These are phyloP conservation scores for Catocala fraxini DNA, from an alignment of 2,888 invertebrate genomes.

Conservation along the genomic window DNA sequence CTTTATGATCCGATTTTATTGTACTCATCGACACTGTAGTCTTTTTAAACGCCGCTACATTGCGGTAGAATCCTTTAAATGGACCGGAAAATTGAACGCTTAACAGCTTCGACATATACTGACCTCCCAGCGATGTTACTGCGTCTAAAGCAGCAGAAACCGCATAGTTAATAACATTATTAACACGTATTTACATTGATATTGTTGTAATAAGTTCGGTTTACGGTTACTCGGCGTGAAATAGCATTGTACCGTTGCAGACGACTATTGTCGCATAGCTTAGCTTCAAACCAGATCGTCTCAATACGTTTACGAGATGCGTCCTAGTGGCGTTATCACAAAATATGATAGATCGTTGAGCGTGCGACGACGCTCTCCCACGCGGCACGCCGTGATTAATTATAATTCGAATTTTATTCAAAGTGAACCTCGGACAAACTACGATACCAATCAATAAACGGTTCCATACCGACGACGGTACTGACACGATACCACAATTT, in stretches of 20 bases:
- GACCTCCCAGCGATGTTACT: slow-evolving; percentile 32
- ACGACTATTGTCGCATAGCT: slow-evolving; percentile 71
- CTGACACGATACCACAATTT: slow-evolving; percentile 86
- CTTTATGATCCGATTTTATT: slow-evolving; percentile 81
- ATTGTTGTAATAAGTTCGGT: slow-evolving; percentile 44
- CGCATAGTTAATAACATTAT: slow-evolving; percentile 39
- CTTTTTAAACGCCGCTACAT: slow-evolving; percentile 66
- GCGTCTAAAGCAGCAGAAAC: slow-evolving; percentile 25
- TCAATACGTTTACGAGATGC: slow-evolving; percentile 82
- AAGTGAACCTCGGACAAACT: slow-evolving; percentile 87
- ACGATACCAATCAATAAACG: slow-evolving; percentile 88
- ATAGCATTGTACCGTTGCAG: slow-evolving; percentile 67
- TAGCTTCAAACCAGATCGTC: slow-evolving; percentile 73
- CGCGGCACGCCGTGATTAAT: slow-evolving; percentile 85
- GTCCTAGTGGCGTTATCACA: slow-evolving; percentile 86
- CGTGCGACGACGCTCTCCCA: slow-evolving; percentile 84
- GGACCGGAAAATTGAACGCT: slow-evolving; percentile 62
- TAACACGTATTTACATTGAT: slow-evolving; percentile 45
- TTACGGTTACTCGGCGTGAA: slow-evolving; percentile 53
- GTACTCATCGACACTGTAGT: slow-evolving; percentile 73
- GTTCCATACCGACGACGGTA: slow-evolving; percentile 86
- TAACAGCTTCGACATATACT: slow-evolving; percentile 49
- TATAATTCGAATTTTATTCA: slow-evolving; percentile 88
- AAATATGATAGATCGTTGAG: slow-evolving; percentile 86
- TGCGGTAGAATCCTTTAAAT: slow-evolving; percentile 56